Conservation (phyloP, 1,140 invertebrate species). For the Bombus waltoni region DNA sequence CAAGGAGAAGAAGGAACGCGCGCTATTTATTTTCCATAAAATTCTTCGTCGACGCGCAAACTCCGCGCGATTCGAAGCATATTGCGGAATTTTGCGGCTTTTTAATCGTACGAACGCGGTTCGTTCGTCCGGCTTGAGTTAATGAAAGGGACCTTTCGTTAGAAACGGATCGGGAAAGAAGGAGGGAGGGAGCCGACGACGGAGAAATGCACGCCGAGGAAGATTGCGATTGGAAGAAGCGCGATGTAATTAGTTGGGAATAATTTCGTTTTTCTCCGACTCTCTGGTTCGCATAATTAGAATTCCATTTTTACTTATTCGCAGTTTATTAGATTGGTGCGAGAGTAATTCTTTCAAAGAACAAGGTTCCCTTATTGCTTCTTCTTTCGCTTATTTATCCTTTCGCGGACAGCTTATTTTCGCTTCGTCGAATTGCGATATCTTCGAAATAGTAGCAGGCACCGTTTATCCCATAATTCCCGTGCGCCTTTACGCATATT, state of each 20-base stretch:
- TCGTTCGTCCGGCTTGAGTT: not conserved
- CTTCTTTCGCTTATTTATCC: not conserved
- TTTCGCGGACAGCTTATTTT: not conserved
- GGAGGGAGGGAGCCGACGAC: not conserved
- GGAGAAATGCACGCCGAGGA: no score
- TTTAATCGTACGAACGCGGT: not conserved
- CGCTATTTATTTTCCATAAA: not conserved
- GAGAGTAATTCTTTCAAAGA: conserved; percentile 2
- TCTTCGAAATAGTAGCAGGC: not conserved
- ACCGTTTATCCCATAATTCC: not conserved
- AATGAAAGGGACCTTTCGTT: conserved; percentile 9
- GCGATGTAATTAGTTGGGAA: conserved; percentile 27
- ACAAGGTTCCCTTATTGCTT: not conserved
- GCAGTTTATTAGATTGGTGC: conserved; percentile 9
- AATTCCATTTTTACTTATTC: conserved; percentile 43
- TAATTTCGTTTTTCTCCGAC: conserved; percentile 31
- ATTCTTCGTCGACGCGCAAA: not conserved
- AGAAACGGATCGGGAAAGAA: not conserved
- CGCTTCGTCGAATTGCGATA: not conserved
- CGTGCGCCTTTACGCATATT: no score
- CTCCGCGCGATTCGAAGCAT: not conserved
- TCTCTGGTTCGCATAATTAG: conserved; percentile 6
- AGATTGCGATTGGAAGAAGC: not conserved
- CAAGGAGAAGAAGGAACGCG: no score
- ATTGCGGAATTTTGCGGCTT: not conserved